Conservation (phyloP, 2,113 vertebrate species). For the Thinocorus orbignyianus region DNA sequence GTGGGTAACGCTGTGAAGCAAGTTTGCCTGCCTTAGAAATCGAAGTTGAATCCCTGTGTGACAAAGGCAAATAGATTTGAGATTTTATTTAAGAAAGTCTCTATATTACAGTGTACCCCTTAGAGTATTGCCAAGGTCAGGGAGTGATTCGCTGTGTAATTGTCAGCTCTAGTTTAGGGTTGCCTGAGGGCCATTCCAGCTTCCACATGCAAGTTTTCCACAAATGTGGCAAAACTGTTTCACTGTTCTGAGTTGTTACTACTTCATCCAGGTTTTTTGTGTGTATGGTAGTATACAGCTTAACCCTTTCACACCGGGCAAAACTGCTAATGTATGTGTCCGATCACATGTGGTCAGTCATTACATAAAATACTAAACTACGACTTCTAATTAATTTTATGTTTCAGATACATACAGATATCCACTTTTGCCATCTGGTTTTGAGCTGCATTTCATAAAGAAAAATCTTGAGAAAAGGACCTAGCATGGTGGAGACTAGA, state of each 20-base stretch:
- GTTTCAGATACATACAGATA: background rate
- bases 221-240: background rate
- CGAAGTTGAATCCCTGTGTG: background rate
- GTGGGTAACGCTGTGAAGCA: background rate
- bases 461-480: background rate
- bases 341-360: background rate
- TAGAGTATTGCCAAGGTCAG: background rate
- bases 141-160: background rate
- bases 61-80: background rate
- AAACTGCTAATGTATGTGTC: background rate
- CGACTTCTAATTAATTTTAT: background rate
- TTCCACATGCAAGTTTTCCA: background rate
- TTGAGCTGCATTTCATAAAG: background rate
- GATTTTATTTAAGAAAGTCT: background rate
- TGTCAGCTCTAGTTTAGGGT: background rate
- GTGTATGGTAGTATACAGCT: background rate
- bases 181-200: background rate
- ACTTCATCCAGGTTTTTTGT: background rate
- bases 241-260: background rate
- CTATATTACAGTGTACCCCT: background rate
- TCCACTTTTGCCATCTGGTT: background rate
- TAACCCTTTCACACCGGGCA: background rate
- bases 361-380: background rate
- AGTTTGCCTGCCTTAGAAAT: background rate
- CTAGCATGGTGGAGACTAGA: background rate